phyloP scores from a whole-genome alignment of 2,113 vertebrate genomes.

The Felis chaus region DNA sequence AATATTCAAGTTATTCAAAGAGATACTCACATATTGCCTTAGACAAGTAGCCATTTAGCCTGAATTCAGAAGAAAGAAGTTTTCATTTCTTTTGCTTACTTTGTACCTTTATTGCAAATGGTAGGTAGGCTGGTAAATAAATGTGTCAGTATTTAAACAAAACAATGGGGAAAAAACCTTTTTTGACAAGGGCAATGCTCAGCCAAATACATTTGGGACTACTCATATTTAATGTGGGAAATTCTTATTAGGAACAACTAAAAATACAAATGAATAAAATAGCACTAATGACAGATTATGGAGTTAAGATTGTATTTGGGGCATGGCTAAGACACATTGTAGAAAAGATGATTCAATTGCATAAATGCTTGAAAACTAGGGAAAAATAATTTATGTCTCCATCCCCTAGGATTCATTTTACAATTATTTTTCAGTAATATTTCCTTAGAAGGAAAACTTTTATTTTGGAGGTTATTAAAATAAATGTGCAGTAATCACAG shows the following conservation, averaged over 20 bases:
- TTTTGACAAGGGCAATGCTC: background rate
- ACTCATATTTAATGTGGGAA: background rate
- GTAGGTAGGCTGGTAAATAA: background rate
- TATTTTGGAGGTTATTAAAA: background rate
- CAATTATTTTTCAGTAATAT: background rate
- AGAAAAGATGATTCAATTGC: background rate
- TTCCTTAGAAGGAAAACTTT: background rate
- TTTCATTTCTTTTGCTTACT: background rate
- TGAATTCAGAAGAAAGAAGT: background rate
- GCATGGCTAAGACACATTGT: background rate
- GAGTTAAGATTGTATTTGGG: background rate
- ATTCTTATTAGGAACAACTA: background rate
- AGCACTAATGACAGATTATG: background rate
- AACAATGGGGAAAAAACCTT: background rate
- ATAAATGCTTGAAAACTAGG: background rate
- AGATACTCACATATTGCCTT: background rate
- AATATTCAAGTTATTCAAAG: slow-evolving; percentile 40
- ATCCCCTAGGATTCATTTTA: background rate
- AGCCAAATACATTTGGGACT: background rate
- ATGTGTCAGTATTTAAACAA: slow-evolving; percentile 4
- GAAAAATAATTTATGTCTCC: background rate
- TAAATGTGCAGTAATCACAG: background rate
- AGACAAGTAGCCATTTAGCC: background rate
- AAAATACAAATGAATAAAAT: background rate
- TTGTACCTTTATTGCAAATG: background rate